Evolutionary conservation across 2,113 vertebrate genomes (phyloP).

Genomic region (Danio rerio): DNA sequence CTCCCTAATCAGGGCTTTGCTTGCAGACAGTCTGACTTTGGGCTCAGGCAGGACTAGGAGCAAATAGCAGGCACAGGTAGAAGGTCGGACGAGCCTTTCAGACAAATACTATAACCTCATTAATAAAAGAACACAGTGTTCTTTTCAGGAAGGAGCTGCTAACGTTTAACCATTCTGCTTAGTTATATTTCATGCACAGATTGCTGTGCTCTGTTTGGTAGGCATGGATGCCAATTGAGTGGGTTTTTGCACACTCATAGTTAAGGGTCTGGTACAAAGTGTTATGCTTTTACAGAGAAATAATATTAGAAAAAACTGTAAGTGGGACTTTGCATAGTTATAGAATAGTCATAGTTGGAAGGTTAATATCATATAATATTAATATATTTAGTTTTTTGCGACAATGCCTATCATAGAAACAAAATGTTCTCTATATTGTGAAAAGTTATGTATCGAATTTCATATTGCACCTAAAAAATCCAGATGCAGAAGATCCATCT

Average conservation of each 20-base stretch:
- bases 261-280: neutral
- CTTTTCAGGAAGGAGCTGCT: neutral
- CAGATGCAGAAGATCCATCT: no score
- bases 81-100: conserved; percentile 26
- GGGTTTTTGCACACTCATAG: neutral
- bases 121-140: conserved; percentile 14
- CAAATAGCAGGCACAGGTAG: conserved; percentile 41
- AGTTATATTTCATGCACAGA: neutral
- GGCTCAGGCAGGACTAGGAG: conserved; percentile 40
- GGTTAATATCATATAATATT: neutral
- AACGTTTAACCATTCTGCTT: neutral
- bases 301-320: neutral
- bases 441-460: neutral
- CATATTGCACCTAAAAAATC: neutral
- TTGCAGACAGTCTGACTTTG: conserved; percentile 46
- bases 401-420: neutral
- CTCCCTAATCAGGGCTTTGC: conserved; percentile 52
- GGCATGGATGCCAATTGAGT: neutral
- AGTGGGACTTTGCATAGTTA: neutral
- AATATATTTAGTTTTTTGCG: neutral
- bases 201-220: neutral
- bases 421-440: neutral
- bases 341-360: neutral
- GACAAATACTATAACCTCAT: conserved; percentile 12
- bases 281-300: neutral